phyloP scores from a whole-genome alignment of 2,888 invertebrate species.

The Megaustenia siamemsis region DNA sequence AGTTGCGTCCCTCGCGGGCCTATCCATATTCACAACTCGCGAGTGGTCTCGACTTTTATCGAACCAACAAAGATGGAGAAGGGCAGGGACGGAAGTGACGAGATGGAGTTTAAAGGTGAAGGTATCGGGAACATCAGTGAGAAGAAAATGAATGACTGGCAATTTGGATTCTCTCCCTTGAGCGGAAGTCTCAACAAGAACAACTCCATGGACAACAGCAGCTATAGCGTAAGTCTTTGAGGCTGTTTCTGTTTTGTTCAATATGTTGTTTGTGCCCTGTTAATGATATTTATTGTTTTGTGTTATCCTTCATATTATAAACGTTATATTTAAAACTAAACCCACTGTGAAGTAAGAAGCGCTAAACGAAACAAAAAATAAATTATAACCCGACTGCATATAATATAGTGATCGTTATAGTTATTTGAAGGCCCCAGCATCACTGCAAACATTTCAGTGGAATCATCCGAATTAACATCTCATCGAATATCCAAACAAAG shows the following conservation, averaged over 20 bases:
- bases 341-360: no score
- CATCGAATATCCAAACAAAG: no score
- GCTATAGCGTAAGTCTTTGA: neutral
- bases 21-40: slow-evolving; percentile 43
- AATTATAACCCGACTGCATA: no score
- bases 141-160: slow-evolving; percentile 34
- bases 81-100: slow-evolving; percentile 46
- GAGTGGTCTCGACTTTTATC: slow-evolving; percentile 43
- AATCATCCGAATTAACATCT: no score
- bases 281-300: no score
- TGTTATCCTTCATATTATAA: no score
- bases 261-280: no score
- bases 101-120: slow-evolving; percentile 18
- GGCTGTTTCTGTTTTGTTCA: neutral
- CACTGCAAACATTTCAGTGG: no score
- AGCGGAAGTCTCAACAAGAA: slow-evolving; percentile 15
- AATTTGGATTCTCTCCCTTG: slow-evolving; percentile 41
- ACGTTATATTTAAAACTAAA: no score
- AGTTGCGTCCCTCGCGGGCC: slow-evolving; percentile 8
- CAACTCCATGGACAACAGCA: neutral
- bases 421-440: no score
- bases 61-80: slow-evolving; percentile 56
- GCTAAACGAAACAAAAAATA: no score
- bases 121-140: slow-evolving; percentile 11
- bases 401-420: no score